Evolutionary conservation across 2,888 invertebrate species (phyloP).

Genomic region (Mesorhabditis belari): DNA sequence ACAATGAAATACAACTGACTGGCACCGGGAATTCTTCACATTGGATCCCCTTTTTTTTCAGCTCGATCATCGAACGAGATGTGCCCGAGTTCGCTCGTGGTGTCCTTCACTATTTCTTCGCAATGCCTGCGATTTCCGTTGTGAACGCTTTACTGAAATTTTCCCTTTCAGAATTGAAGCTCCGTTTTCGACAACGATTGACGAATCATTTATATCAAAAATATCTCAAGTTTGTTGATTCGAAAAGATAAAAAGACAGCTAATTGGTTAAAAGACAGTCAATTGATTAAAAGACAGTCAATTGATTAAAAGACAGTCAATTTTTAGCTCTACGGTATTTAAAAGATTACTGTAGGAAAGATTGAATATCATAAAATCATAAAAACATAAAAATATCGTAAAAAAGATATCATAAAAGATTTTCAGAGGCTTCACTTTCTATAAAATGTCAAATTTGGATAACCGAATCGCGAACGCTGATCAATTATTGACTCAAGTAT

Average conservation of each 20-base stretch:
- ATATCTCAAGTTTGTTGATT: conserved; percentile 73
- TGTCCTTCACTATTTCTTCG: conserved; percentile 71
- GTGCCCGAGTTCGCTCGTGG: conserved; percentile 69
- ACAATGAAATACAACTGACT: conserved; percentile 60
- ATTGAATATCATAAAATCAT: not conserved
- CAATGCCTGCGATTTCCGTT: conserved; percentile 84
- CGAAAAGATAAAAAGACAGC: not conserved
- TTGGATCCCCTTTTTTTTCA: conserved; percentile 82
- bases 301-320: not conserved
- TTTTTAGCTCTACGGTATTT: not conserved
- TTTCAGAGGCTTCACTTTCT: conserved; percentile 64
- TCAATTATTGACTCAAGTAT: conserved; percentile 86
- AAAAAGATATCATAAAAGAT: not conserved
- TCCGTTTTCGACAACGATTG: conserved; percentile 80
- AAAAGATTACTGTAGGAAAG: not conserved
- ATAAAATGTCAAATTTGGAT: conserved; percentile 82
- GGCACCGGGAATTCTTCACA: conserved; percentile 76
- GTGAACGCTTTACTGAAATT: conserved; percentile 90
- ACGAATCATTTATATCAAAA: conserved; percentile 79
- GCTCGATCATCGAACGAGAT: conserved; percentile 85
- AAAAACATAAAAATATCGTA: not conserved
- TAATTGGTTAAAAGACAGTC: too few species aligned
- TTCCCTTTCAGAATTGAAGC: conserved; percentile 84
- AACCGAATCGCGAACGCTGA: conserved; percentile 90
- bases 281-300: too few species aligned